These are phyloP conservation scores for Cecidostiba fungosa DNA, from an alignment of 2,888 invertebrate species.

Conservation along the genomic window DNA sequence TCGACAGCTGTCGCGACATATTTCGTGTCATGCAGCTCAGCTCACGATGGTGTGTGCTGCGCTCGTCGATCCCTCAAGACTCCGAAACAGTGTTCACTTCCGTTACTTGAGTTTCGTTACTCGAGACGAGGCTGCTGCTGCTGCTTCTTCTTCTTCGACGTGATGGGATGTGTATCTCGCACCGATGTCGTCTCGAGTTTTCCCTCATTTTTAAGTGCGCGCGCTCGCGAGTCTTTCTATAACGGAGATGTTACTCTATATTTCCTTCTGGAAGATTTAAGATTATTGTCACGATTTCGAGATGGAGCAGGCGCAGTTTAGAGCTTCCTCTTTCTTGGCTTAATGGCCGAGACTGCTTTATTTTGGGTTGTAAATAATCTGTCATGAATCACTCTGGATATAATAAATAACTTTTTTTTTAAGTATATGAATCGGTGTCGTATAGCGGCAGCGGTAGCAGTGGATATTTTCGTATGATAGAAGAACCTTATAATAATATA, in stretches of 20 bases:
- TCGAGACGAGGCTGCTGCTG: neutral
- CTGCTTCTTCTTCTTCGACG: neutral
- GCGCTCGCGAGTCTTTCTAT: neutral
- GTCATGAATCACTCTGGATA: neutral
- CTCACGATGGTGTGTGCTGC: neutral
- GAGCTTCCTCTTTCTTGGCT: constrained; percentile 21
- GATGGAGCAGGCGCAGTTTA: neutral
- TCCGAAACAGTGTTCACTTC: constrained; percentile 34
- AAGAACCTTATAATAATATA: too few species aligned
- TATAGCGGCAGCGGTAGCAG: too few species aligned
- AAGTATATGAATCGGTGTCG: too few species aligned
- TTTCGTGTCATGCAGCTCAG: constrained; percentile 56
- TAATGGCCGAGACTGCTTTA: neutral
- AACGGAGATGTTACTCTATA: constrained; percentile 24
- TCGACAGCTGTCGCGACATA: constrained; percentile 76
- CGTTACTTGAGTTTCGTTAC: constrained; percentile 47
- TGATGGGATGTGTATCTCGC: constrained; percentile 24
- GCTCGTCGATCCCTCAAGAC: constrained; percentile 36
- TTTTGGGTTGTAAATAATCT: neutral
- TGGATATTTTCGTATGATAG: too few species aligned
- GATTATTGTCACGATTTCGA: constrained; percentile 33
- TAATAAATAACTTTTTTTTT: neutral
- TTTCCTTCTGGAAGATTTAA: constrained; percentile 46
- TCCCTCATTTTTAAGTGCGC: constrained; percentile 42
- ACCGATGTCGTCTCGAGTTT: neutral